A percentile compares a stretch with the other conserved stretches of the same genome.
Evolutionary conservation across 2,113 vertebrate species (phyloP).

Genomic region (Zosterops pallidus): DNA sequence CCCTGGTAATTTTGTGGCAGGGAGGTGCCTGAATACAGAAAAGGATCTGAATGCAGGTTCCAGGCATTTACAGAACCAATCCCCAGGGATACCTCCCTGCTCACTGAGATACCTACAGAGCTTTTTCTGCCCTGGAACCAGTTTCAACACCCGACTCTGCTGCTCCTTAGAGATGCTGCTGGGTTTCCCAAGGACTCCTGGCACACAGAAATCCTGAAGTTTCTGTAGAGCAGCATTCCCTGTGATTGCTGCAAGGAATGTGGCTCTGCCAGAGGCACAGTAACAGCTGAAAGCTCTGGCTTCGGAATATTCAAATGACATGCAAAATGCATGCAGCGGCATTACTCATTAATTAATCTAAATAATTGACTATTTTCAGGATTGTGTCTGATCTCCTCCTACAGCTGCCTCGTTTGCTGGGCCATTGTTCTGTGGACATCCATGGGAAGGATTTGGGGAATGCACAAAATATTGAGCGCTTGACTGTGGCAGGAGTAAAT

Average conservation of each 20-base stretch:
- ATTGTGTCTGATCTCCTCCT: neutral
- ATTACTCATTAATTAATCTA: slow-evolving; percentile 50
- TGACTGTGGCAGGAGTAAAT: slow-evolving; percentile 2
- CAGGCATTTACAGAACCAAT: neutral
- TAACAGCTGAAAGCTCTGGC: neutral
- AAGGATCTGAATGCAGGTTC: neutral
- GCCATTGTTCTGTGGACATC: slow-evolving; percentile 16
- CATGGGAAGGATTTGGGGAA: neutral
- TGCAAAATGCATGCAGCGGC: slow-evolving; percentile 21
- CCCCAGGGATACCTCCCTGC: neutral
- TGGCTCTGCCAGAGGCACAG: neutral
- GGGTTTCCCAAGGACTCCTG: neutral
- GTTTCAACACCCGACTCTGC: neutral
- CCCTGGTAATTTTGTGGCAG: neutral
- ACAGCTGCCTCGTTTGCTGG: neutral
- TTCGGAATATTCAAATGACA: neutral
- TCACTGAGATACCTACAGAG: neutral
- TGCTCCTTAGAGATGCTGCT: neutral
- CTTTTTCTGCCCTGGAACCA: neutral
- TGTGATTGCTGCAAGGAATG: neutral
- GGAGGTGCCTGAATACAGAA: neutral
- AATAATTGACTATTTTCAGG: slow-evolving; percentile 19
- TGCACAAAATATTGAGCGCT: neutral
- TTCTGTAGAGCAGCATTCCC: neutral
- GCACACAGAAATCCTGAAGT: neutral